phyloP scores from a whole-genome alignment of 2,797 vertebrate species.

The Argya squamiceps region DNA sequence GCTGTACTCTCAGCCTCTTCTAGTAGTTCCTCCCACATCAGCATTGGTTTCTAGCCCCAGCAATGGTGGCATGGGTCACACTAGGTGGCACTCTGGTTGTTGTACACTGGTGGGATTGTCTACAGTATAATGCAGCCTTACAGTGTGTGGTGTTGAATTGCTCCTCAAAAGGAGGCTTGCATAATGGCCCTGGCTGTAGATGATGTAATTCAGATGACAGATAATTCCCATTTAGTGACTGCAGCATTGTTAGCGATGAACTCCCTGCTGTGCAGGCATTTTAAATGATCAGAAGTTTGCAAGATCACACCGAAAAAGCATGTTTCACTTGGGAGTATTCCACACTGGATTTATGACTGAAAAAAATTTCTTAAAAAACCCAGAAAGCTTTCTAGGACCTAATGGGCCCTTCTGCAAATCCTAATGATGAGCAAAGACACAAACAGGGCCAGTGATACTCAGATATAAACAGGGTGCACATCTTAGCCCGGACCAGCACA shows the following conservation, averaged over 20 bases:
- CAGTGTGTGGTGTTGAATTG: slow-evolving; percentile 1
- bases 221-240: slow-evolving; percentile 47
- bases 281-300: neutral
- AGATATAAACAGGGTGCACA: neutral
- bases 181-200: slow-evolving; percentile 22
- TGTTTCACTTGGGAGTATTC: neutral
- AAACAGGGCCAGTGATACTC: neutral
- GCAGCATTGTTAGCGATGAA: neutral
- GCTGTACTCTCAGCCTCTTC: neutral
- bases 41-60: neutral
- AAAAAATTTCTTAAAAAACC: neutral
- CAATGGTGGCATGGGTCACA: neutral
- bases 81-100: slow-evolving; percentile 73
- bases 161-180: neutral
- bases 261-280: neutral
- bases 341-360: neutral
- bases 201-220: slow-evolving; percentile 49
- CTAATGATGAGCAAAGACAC: neutral
- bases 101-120: neutral
- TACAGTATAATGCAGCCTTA: slow-evolving; percentile 10
- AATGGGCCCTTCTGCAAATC: neutral
- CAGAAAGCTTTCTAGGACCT: neutral
- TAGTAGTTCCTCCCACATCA: neutral
- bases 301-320: neutral
- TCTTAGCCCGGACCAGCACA: neutral